Evolutionary conservation across 2,113 vertebrate genomes (phyloP).

Genomic region (Maccullochella peelii): DNA sequence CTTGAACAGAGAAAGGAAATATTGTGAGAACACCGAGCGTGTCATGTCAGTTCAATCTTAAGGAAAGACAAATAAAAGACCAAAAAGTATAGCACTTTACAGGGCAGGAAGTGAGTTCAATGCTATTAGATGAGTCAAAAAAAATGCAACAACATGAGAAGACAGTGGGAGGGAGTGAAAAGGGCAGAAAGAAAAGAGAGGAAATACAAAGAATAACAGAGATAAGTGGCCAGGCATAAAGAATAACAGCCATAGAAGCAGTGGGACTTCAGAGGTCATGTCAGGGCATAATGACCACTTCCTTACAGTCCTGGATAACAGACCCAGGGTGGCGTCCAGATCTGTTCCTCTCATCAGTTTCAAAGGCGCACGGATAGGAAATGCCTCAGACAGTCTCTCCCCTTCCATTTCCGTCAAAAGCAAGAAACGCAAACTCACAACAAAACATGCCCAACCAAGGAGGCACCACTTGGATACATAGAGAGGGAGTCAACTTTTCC

Average conservation of each 20-base stretch:
- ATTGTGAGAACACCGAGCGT: neutral
- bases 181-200: neutral
- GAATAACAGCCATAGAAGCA: conserved; percentile 4
- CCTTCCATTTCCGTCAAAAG: conserved; percentile 51
- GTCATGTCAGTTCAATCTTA: neutral
- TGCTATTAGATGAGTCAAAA: conserved; percentile 23
- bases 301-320: conserved; percentile 38
- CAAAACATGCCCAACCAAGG: neutral
- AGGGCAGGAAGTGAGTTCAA: conserved; percentile 32
- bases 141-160: neutral
- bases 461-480: neutral
- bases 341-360: conserved; percentile 56
- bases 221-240: conserved; percentile 6
- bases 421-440: conserved; percentile 12
- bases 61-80: neutral
- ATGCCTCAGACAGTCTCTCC: conserved; percentile 53
- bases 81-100: neutral
- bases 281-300: conserved; percentile 47
- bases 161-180: neutral
- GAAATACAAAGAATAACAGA: conserved; percentile 24
- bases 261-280: conserved; percentile 22
- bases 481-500: neutral
- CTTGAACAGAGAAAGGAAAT: conserved; percentile 1
- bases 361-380: conserved; percentile 65
- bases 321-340: conserved; percentile 32